phyloP scores from a whole-genome alignment of 1,140 invertebrate species.

The Argopecten irradians region DNA sequence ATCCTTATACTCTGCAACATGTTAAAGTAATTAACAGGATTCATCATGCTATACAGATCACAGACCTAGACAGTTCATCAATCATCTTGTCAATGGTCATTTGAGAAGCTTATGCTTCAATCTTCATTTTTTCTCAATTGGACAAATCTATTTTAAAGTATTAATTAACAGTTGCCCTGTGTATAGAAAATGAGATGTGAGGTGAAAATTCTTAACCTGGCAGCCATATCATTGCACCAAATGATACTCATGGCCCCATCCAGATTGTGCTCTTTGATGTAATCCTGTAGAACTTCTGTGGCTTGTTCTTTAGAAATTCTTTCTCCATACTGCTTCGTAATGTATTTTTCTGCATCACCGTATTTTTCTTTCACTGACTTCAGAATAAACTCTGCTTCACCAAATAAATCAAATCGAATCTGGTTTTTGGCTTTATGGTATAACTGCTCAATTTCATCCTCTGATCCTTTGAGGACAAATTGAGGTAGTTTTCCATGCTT shows the following conservation, averaged over 20 bases:
- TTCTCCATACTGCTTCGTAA: constrained; percentile 68
- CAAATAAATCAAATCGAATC: constrained; percentile 70
- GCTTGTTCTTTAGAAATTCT: constrained; percentile 68
- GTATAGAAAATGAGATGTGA: too few relatives aligned
- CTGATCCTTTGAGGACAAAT: constrained; percentile 64
- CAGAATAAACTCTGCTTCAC: constrained; percentile 70
- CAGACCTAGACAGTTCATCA: too few relatives aligned
- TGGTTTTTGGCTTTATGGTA: constrained; percentile 60
- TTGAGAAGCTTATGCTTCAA: too few relatives aligned
- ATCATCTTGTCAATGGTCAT: too few relatives aligned
- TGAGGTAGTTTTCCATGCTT: constrained; percentile 65
- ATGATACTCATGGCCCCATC: constrained; percentile 71
- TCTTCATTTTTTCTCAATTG: too few relatives aligned
- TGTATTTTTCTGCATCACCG: constrained; percentile 67
- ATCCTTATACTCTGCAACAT: too few relatives aligned
- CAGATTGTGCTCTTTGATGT: constrained; percentile 68
- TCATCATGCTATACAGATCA: too few relatives aligned
- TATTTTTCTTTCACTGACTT: constrained; percentile 67
- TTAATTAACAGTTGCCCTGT: too few relatives aligned
- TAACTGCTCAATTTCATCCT: constrained; percentile 60
- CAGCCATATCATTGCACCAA: constrained; percentile 71
- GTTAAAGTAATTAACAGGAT: too few relatives aligned
- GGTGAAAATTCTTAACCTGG: constrained; percentile 67
- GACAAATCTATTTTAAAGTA: too few relatives aligned
- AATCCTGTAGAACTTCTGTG: constrained; percentile 65